Conservation (phyloP, 2,797 vertebrate genomes). For the Pachyuromys duprasi region DNA sequence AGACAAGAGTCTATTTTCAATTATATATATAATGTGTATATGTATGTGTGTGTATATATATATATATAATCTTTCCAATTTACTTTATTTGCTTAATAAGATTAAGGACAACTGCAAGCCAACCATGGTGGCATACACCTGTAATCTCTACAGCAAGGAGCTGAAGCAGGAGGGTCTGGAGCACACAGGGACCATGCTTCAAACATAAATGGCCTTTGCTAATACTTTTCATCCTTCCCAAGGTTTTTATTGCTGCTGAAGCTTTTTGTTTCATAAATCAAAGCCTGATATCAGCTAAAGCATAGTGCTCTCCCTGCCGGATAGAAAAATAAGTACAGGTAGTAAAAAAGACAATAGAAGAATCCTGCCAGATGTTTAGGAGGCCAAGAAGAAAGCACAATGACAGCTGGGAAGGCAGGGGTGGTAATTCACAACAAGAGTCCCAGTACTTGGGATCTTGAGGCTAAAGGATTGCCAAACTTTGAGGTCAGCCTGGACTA, state of each 20-base stretch:
- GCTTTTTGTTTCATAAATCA: neutral
- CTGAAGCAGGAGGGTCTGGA: neutral
- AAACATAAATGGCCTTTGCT: neutral
- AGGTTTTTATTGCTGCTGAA: slow-evolving; percentile 17
- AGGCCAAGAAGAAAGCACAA: neutral
- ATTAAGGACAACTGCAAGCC: neutral
- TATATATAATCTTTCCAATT: neutral
- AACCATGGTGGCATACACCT: neutral
- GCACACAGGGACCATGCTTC: neutral
- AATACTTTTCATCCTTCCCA: slow-evolving; percentile 3
- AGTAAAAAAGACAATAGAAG: neutral
- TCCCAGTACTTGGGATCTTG: neutral
- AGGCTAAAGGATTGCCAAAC: neutral
- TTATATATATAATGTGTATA: neutral
- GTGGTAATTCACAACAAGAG: neutral
- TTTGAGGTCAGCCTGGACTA: neutral
- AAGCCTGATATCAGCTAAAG: slow-evolving; percentile 15
- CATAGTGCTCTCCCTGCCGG: slow-evolving; percentile 66
- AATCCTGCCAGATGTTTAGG: neutral
- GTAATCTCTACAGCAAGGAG: neutral
- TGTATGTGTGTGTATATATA: neutral
- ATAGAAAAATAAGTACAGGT: slow-evolving; percentile 51
- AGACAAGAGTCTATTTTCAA: neutral
- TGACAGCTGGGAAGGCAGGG: neutral
- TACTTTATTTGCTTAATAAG: slow-evolving; percentile 42